Evolutionary conservation across 2,888 invertebrate genomes (phyloP).

Genomic region (Heliothis peltigera): DNA sequence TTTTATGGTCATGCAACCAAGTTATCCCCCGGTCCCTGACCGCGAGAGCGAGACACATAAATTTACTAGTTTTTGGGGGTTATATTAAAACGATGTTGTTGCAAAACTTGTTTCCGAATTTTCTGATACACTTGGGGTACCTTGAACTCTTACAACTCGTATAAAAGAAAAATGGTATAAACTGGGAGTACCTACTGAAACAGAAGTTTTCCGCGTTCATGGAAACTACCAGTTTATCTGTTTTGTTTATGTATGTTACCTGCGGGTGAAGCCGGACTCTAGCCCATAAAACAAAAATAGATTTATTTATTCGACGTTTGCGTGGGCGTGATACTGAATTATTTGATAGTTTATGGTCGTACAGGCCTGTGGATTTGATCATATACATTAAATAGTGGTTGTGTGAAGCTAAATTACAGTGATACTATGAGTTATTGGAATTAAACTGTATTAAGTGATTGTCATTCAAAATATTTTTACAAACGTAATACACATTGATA

Average conservation of each 20-base stretch:
- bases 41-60: constrained; percentile 36
- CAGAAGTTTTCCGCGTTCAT: constrained; percentile 59
- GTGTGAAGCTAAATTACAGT: constrained; percentile 5
- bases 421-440: constrained; percentile 8
- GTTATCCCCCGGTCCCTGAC: constrained; percentile 52
- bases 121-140: constrained; percentile 39
- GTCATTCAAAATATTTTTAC: too few species aligned
- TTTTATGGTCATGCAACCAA: constrained; percentile 56
- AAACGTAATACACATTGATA: too few species aligned
- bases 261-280: constrained; percentile 57
- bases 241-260: constrained; percentile 62
- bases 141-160: constrained; percentile 57
- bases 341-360: constrained; percentile 59
- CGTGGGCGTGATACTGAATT: constrained; percentile 63
- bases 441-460: not conserved
- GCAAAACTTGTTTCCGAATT: constrained; percentile 45
- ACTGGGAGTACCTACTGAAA: constrained; percentile 43
- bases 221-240: constrained; percentile 55
- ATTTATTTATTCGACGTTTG: constrained; percentile 64
- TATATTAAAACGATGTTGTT: constrained; percentile 49
- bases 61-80: constrained; percentile 24
- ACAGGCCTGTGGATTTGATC: constrained; percentile 41
- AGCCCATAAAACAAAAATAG: constrained; percentile 68
- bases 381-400: constrained; percentile 36
- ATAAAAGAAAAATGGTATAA: constrained; percentile 53